phyloP scores from a whole-genome alignment of 1,140 invertebrate species.

The Drosophila neocordata region DNA sequence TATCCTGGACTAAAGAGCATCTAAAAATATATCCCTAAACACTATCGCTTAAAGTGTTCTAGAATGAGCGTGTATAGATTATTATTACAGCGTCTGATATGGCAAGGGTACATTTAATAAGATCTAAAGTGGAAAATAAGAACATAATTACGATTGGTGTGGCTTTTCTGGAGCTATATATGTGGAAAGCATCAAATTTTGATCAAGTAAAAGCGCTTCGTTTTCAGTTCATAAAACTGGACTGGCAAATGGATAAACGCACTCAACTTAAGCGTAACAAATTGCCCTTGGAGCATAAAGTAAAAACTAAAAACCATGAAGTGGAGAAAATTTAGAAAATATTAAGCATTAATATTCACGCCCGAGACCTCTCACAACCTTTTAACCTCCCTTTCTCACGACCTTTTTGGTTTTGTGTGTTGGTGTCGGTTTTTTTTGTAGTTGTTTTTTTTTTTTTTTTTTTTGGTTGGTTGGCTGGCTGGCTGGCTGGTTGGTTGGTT shows the following conservation, averaged over 20 bases:
- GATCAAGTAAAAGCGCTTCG: conserved; percentile 2
- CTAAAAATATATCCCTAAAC: too few species aligned
- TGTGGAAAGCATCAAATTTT: background rate
- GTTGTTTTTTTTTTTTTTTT: background rate
- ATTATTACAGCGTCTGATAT: background rate
- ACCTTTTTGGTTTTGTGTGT: conserved; percentile 20
- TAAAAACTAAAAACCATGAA: conserved; percentile 64
- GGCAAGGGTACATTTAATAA: background rate
- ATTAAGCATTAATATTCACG: conserved; percentile 69
- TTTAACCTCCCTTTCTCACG: background rate
- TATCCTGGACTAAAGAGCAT: too few species aligned
- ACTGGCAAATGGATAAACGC: conserved; percentile 13
- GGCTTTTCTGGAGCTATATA: background rate
- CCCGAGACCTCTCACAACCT: conserved; percentile 22
- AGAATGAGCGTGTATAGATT: too few species aligned
- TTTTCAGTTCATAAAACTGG: conserved; percentile 36
- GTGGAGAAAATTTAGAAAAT: conserved; percentile 50
- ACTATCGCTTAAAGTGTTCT: background rate
- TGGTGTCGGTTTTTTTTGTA: background rate
- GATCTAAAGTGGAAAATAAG: background rate
- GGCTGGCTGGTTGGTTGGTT: conserved; percentile 42
- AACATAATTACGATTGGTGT: background rate
- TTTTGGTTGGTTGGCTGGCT: conserved; percentile 36
- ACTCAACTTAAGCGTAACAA: conserved; percentile 26
- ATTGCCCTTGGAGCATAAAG: conserved; percentile 27